phyloP scores from a whole-genome alignment of 2,113 vertebrate genomes.

The Chunga burmeisteri region DNA sequence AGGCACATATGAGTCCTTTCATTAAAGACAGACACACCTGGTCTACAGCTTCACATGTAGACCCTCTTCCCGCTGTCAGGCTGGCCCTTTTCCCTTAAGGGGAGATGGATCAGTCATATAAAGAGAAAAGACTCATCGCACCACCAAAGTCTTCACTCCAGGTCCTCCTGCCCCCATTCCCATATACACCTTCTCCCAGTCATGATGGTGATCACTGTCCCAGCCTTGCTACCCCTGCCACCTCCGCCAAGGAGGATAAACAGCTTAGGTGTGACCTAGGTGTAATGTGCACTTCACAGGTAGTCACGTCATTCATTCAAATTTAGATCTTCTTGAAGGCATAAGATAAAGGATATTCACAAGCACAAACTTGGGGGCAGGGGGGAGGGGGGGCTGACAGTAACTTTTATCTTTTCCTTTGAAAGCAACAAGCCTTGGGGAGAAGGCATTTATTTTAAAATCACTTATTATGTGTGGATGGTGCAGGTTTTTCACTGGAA shows the following conservation, averaged over 20 bases:
- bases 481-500: not conserved
- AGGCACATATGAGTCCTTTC: not conserved
- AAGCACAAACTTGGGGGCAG: not conserved
- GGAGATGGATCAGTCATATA: not conserved
- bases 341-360: not conserved
- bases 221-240: not conserved
- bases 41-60: not conserved
- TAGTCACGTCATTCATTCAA: not conserved
- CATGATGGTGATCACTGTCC: not conserved
- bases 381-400: not conserved
- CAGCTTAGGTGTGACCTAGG: not conserved
- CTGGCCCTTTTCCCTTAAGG: not conserved
- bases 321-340: not conserved
- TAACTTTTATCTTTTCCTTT: not conserved
- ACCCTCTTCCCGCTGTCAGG: not conserved
- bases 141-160: not conserved
- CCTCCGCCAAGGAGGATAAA: not conserved
- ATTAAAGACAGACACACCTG: not conserved
- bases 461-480: not conserved
- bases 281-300: not conserved
- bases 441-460: not conserved
- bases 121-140: not conserved
- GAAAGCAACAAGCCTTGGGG: not conserved
- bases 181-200: not conserved
- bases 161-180: not conserved